Base-by-base conservation (phyloP, 2,888 invertebrate genomes). In the Axea sp. region DNA sequence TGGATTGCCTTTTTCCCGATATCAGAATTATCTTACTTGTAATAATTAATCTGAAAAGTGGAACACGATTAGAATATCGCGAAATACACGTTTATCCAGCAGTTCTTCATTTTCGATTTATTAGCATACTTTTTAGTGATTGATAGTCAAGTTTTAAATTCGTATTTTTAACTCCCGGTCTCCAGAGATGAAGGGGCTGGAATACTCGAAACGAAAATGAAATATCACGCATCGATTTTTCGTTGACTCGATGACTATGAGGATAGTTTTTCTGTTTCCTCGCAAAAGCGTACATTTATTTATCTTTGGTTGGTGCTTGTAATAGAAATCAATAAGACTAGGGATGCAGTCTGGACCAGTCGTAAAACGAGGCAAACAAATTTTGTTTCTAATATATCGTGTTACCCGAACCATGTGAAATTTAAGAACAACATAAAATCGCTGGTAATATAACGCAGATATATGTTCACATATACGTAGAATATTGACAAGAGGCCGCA, bases 321-420 rank as follows among this genome's bases (percentile, higher is more conserved):
- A 77, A 77, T 78, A 77, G 80, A 85, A 87, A 86, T 84, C 87
- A 87, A 87, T 87, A 87, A 86, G 82, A 81, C 80, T 57, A 73
- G 78, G 78, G 81, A 83, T 83, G 81, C 82, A 81, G 82, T 79
- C 83, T 84, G 86, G 81, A 77, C 78, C 81, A 76, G 81, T 84
- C 87, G 83, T 87, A 87, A 87, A 87, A 85, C 82, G 82, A 73
- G 79, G 83, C 86, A 87, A 86, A 87, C 87, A 87, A 87, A 87
- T 87, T 86, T 85, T 83, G 80, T 72, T 55, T 74, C 69, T 76
- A 72, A 65, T 72, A 68, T 68, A 74, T 68, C 47, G 74, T 67
- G 71, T 65, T 64, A 51, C 49, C 57, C 60, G 53, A 65, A 68
- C 57, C 55, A 60, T 64, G 69, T 43, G 69, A 59, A 51, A 60